Evolutionary conservation across 2,888 invertebrate species (phyloP).

Genomic region (Caenorhabditis virilis): DNA sequence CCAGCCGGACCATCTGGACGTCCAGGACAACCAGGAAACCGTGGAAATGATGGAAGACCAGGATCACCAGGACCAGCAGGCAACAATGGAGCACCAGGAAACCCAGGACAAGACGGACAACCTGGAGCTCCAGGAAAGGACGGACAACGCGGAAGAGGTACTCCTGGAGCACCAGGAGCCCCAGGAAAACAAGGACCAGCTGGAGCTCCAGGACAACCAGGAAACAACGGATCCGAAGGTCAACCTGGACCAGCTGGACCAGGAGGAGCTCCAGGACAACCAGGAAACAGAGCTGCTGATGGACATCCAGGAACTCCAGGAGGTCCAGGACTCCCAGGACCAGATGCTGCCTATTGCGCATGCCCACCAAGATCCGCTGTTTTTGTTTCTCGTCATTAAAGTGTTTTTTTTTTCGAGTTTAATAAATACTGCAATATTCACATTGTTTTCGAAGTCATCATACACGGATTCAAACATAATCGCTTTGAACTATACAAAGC

Average conservation of each 20-base stretch:
- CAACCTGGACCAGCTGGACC: constrained; percentile 50
- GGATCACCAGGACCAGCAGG: constrained; percentile 56
- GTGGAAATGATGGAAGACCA: constrained; percentile 52
- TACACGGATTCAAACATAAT: too few species aligned
- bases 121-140: constrained; percentile 53
- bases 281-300: constrained; percentile 42
- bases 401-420: neutral
- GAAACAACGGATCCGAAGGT: constrained; percentile 41
- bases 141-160: constrained; percentile 48
- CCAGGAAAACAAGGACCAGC: constrained; percentile 50
- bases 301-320: constrained; percentile 52
- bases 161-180: constrained; percentile 51
- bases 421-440: too few species aligned
- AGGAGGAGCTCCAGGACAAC: constrained; percentile 40
- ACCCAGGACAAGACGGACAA: constrained; percentile 48
- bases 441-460: too few species aligned
- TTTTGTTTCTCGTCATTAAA: constrained; percentile 27
- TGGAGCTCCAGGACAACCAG: constrained; percentile 42
- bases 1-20: constrained; percentile 57
- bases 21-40: constrained; percentile 53
- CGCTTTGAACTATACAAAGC: too few species aligned
- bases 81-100: constrained; percentile 55
- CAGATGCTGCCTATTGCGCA: constrained; percentile 53
- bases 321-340: constrained; percentile 50
- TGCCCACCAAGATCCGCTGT: constrained; percentile 51